phyloP scores from a whole-genome alignment of 2,113 vertebrate genomes.

The Poeciliopsis prolifica region DNA sequence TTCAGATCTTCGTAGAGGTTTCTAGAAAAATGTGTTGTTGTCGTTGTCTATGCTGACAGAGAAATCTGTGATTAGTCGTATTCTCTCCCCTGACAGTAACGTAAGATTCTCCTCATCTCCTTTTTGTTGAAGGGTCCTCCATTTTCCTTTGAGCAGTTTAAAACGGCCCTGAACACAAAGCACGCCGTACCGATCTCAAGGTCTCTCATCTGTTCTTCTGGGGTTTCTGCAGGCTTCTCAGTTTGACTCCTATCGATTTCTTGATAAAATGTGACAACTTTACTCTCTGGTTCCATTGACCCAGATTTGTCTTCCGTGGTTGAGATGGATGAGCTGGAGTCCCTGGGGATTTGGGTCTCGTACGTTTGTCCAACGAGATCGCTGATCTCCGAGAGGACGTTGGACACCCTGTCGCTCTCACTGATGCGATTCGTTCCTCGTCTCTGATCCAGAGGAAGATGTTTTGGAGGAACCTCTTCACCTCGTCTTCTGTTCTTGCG shows the following conservation, averaged over 20 bases:
- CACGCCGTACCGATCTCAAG: too few relatives aligned
- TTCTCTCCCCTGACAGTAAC: not conserved
- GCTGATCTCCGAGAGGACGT: too few relatives aligned
- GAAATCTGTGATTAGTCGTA: not conserved
- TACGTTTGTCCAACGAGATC: not conserved
- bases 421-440: accelerated
- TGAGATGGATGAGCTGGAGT: too few relatives aligned
- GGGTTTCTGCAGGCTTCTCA: not conserved
- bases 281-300: too few relatives aligned
- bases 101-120: not conserved
- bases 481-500: not conserved
- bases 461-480: not conserved
- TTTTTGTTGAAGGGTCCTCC: not conserved
- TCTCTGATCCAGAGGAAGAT: not conserved
- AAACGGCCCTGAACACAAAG: not conserved
- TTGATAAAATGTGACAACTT: too few relatives aligned
- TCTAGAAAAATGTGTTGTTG: not conserved
- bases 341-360: too few relatives aligned
- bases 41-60: not conserved
- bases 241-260: too few relatives aligned
- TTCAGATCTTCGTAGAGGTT: not conserved
- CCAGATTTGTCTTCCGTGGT: too few relatives aligned
- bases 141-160: not conserved
- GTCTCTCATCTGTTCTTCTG: too few relatives aligned
- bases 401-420: not conserved